Evolutionary conservation across 2,797 vertebrate species (phyloP), one percentile per base, ranked within the genome.

Genomic region (Phaenicophaeus curvirostris): DNA sequence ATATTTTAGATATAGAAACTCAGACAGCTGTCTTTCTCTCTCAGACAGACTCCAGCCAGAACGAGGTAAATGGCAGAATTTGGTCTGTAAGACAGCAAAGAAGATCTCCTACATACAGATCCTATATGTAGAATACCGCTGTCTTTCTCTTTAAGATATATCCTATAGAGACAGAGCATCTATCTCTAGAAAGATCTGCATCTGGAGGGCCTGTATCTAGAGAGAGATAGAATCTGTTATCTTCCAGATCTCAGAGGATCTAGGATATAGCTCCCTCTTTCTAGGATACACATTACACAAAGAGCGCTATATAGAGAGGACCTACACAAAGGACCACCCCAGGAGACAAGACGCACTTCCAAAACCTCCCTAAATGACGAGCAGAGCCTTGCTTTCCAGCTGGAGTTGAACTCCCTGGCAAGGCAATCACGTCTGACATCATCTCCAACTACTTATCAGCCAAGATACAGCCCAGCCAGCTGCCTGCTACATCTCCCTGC

Each of bases 391-490:
- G 9, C 27, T 67, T 54, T 61, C 78, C 95, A 96, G 91, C 93
- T 91, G 91, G 89, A 91, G 84, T 74, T 27, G 69, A 94, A 62
- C 83, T 93, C 80, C 33, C 27, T 89, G 75, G 71, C 89, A 92
- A 48, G 63, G 63, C 82, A 41, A 74, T 81, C 78, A 39, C 0
- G 48, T 67, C 92, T 93, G 93, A 95, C 83, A 87, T 95, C 88
- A 96, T 81, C 95, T 89, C 89, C 93, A 85, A 82, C 89, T 82
- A 92, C 81, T 94, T 95, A 89, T 93, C 95, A 95, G 92, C 92
- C 92, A 71, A 93, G 93, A 96, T 21, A 59, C 50, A 94, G 89
- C 77, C 55, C 67, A 79, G 86, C 83, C 80, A 84, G 93, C 91
- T 94, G 94, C 92, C 84, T 78, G 84, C 80, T 91, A 66, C 79